Evolutionary conservation across 2,888 invertebrate species (phyloP), one percentile per base, ranked within the genome.

Genomic region (Mamestra brassicae): DNA sequence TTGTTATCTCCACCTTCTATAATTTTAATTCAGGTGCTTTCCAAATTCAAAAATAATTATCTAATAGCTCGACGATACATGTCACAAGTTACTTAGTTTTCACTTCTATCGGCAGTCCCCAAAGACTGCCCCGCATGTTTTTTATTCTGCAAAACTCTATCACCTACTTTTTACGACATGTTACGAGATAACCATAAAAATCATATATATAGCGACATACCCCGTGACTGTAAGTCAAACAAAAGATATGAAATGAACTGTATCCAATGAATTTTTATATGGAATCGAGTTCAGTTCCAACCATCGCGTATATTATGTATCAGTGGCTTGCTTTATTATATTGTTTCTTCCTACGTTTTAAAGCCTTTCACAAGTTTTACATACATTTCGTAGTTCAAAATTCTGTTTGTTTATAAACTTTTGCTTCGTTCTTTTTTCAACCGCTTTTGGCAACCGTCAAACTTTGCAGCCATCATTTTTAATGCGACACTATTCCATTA

Each of bases 251-350:
- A 80, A 77, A 84, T 81, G 65, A 76, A 79, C 68, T 79, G 79
- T 69, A 81, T 84, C 83, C 89, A 86, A 89, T 89, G 88, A 89
- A 88, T 91, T 91, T 90, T 90, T 89, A 89, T 89, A 87, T 76
- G 79, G 78, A 88, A 85, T 87, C 79, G 79, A 77, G 63, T 79
- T 78, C 76, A 80, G 52, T 76, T 73, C 77, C 71, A 75, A 86
- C 65, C 73, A 72, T 68, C 55, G 64, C 42, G 61, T 64, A 45
- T 45, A 62, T 85, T 85, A 26, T 26, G 26, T 60, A 84, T 85
- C 84, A 80, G 85, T 77, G 66, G 75, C 76, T 73, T 84, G 79
- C 71, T 84, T 81, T 86, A 80, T 82, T 77, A 77, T 80, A 80
- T 77, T 75, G 74, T 80, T 76, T 87, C 78, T 73, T 80, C 83